A percentile compares a stretch with the other conserved stretches of the same genome.
phyloP scores from a whole-genome alignment of 2,888 invertebrate genomes.

The Metopia argyrocephala region DNA sequence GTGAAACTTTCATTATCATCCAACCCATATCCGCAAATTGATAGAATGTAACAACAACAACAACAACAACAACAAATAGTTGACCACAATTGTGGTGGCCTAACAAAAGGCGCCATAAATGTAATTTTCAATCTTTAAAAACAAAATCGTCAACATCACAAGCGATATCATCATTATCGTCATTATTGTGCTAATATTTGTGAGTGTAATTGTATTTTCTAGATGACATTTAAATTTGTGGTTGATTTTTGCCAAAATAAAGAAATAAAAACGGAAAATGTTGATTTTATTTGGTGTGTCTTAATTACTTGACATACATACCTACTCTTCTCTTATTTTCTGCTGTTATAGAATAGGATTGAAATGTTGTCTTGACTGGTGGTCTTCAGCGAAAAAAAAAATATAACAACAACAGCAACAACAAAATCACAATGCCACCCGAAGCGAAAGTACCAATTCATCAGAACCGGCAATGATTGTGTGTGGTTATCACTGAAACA shows the following conservation, averaged over 20 bases:
- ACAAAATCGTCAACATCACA: not conserved
- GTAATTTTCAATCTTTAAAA: slow-evolving; percentile 47
- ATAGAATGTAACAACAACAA: slow-evolving; percentile 21
- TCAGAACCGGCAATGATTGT: slow-evolving; percentile 30
- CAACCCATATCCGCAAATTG: slow-evolving; percentile 37
- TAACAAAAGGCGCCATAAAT: slow-evolving; percentile 56
- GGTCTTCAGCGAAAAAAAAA: slow-evolving; percentile 47
- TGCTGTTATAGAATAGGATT: slow-evolving; percentile 27
- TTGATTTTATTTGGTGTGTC: slow-evolving; percentile 54
- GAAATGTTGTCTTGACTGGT: slow-evolving; percentile 52
- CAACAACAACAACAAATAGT: not conserved
- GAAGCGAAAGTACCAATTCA: slow-evolving; percentile 57
- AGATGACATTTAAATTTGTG: slow-evolving; percentile 55
- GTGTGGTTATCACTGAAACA: slow-evolving; percentile 54
- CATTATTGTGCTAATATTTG: not conserved
- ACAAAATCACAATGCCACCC: slow-evolving; percentile 58
- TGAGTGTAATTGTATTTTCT: slow-evolving; percentile 7
- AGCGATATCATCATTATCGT: not conserved
- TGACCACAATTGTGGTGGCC: slow-evolving; percentile 5
- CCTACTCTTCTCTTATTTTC: slow-evolving; percentile 12
- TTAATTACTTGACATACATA: slow-evolving; percentile 56
- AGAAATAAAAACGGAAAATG: not conserved
- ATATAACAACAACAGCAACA: slow-evolving; percentile 37
- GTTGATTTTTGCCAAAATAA: slow-evolving; percentile 18
- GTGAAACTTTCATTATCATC: slow-evolving; percentile 58